Evolutionary conservation across 2,113 vertebrate genomes (phyloP), one percentile per base, ranked within the genome.

Genomic region (Oxyruncus cristatus): DNA sequence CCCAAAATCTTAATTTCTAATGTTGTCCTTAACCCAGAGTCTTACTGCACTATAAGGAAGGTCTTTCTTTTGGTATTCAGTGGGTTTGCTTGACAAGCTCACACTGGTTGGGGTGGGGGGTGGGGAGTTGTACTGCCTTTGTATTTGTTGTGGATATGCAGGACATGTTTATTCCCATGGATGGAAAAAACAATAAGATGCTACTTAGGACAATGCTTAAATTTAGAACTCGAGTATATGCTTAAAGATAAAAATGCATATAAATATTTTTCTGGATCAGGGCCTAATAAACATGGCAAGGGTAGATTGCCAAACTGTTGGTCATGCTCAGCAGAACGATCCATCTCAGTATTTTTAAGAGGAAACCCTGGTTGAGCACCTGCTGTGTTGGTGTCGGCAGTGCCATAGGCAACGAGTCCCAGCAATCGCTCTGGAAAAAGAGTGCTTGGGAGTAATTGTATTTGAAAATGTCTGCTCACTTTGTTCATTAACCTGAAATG

Each of bases 11-110:
- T 92, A 96, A 94, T 95, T 93, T 77, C 76, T 91, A 74, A 71
- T 89, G 87, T 97, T 97, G 91, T 97, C 94, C 92, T 94, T 97
- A 95, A 97, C 94, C 90, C 97, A 95, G 97, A 98, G 92, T 98
- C 71, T 85, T 94, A 83, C 95, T 91, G 90, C 84, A 39, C 62
- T 88, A 78, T 88, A 84, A 92, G 85, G 70, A 84, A 82, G 12
- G 55, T 83, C 55, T 26, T 77, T 24, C 66, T 88, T 74, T 27
- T 49, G 49, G 81, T 9, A 11, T 68, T 71, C 22, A 4, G 39
- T 72, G 28, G 42, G 16, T 67, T 94, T 83, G 73, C 68, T 52
- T 52, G 50, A 52, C 26, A 52, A 52, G 26, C 50, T 52, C 50
- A 28, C 50, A 52, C 26, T 52, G 50, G 50, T 16, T 50, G 26